Percentiles rank a stretch among this genome's conserved stretches.
These are phyloP conservation scores for Caenorhabditis sp. DNA, from an alignment of 2,888 invertebrate species.

Conservation along the genomic window DNA sequence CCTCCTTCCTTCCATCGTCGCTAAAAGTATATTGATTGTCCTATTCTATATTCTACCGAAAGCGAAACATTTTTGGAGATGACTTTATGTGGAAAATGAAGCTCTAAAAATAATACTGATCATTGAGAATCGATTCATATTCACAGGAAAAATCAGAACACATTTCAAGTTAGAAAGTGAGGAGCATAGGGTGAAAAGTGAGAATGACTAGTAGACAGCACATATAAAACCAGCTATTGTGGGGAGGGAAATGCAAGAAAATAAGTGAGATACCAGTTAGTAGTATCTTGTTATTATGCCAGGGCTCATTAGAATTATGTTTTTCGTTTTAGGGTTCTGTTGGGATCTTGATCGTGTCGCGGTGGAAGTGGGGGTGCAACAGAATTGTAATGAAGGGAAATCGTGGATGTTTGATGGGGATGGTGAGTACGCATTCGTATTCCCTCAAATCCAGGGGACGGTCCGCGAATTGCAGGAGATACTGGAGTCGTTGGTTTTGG, in stretches of 20 bases:
- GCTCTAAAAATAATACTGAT: conserved; percentile 64
- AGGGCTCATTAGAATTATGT: conserved; percentile 4
- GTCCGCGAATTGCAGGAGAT: conserved; percentile 14
- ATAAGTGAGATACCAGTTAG: conserved; percentile 4
- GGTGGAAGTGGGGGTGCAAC: conserved; percentile 59
- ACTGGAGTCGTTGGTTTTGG: conserved; percentile 26
- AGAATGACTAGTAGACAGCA: conserved; percentile 30
- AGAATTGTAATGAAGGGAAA: conserved; percentile 17
- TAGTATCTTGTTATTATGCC: conserved; percentile 7
- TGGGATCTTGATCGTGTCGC: conserved; percentile 41
- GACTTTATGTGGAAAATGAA: conserved; percentile 84
- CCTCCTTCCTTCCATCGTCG: conserved; percentile 1
- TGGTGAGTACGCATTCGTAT: conserved; percentile 58
- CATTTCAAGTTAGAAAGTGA: conserved; percentile 6
- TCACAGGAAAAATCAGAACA: conserved; percentile 1
- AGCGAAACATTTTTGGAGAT: conserved; percentile 66
- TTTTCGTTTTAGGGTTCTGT: conserved; percentile 57
- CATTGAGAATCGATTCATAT: background rate
- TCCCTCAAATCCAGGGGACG: conserved; percentile 39
- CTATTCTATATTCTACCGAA: conserved; percentile 17
- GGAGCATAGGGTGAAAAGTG: conserved; percentile 7
- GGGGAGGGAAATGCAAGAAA: conserved; percentile 15
- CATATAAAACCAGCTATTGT: conserved; percentile 8
- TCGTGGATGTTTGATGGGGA: conserved; percentile 35
- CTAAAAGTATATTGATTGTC: conserved; percentile 15